Evolutionary conservation across 1,140 invertebrate genomes (phyloP).

Genomic region (Chelonus insularis): DNA sequence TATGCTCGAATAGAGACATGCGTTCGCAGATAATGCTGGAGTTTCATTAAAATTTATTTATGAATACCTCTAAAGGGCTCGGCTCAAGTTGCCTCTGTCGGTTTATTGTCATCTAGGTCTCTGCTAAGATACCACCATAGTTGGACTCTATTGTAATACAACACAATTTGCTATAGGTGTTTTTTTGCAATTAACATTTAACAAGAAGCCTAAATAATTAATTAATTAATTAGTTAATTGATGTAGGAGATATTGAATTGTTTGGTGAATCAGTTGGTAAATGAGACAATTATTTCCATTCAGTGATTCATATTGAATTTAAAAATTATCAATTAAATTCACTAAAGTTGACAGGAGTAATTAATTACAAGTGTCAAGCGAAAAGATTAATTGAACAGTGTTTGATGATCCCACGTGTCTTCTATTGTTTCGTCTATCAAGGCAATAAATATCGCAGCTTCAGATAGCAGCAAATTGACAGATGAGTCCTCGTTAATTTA

Average conservation of each 20-base stretch:
- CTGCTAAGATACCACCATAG: too few relatives aligned
- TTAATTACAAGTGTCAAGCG: neutral
- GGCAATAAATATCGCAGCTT: neutral
- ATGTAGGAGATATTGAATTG: too few relatives aligned
- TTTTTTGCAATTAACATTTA: too few relatives aligned
- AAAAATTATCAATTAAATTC: too few relatives aligned
- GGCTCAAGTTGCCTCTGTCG: constrained; percentile 34
- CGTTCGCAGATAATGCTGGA: constrained; percentile 16
- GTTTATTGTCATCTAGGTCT: constrained; percentile 25
- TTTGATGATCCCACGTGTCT: neutral
- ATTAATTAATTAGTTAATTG: too few relatives aligned
- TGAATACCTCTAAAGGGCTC: constrained; percentile 48
- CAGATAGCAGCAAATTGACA: neutral
- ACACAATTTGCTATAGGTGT: constrained; percentile 43
- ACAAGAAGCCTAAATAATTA: too few relatives aligned
- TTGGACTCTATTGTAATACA: constrained; percentile 42
- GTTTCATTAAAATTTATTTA: constrained; percentile 51
- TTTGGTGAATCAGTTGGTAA: constrained; percentile 25
- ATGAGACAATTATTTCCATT: constrained; percentile 20
- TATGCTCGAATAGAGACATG: constrained; percentile 16
- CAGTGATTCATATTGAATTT: too few relatives aligned
- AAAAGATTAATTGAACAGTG: neutral
- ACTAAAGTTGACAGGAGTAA: neutral
- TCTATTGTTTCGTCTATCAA: neutral
- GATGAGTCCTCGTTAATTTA: neutral